A percentile compares a stretch with the other conserved stretches of the same genome.
Evolutionary conservation across 2,113 vertebrate species (phyloP).

Genomic region (Mionectes macconnelli): DNA sequence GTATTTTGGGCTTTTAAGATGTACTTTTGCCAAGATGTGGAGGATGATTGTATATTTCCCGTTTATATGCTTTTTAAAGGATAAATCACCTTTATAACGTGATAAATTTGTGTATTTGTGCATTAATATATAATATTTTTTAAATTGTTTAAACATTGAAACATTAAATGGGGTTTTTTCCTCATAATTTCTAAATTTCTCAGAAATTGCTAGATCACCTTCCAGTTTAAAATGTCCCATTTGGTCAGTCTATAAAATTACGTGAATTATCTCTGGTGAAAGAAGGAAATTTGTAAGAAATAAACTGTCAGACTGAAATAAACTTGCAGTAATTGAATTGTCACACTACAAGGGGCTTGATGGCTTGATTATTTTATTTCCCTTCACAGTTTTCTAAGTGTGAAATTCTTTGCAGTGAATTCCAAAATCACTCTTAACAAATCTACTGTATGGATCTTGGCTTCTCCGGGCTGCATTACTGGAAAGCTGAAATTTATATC

Average conservation of each 20-base stretch:
- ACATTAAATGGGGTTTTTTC: background rate
- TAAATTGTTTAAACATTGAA: background rate
- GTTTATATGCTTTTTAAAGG: background rate
- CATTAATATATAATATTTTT: background rate
- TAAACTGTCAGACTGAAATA: background rate
- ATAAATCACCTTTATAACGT: background rate
- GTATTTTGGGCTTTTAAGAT: fast-evolving
- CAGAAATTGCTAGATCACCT: background rate
- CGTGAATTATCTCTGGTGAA: background rate
- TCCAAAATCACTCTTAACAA: background rate
- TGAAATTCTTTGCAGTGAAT: background rate
- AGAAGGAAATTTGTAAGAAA: background rate
- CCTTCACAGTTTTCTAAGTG: background rate
- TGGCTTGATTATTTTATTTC: background rate
- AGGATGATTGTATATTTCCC: background rate
- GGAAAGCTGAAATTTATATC: background rate
- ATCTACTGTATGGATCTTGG: background rate
- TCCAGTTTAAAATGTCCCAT: background rate
- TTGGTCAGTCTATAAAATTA: background rate
- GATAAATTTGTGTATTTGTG: background rate
- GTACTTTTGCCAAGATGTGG: background rate
- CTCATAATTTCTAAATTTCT: background rate
- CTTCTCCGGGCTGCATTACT: background rate
- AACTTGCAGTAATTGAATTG: background rate
- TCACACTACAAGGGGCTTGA: background rate